Evolutionary conservation across 2,888 invertebrate genomes (phyloP).

Genomic region (Pammene fasciana): DNA sequence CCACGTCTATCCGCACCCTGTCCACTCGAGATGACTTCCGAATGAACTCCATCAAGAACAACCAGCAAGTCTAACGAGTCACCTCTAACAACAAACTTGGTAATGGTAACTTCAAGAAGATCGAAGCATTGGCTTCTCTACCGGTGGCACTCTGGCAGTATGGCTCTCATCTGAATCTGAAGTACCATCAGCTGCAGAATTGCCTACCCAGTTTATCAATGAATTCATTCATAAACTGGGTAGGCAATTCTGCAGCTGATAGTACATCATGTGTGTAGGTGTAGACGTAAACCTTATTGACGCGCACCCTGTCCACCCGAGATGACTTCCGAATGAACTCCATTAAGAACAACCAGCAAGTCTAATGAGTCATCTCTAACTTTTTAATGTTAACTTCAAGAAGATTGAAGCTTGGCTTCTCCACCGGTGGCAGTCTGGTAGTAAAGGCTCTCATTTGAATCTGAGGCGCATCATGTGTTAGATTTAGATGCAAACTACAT

Average conservation of each 20-base stretch:
- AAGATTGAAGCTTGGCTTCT: not conserved
- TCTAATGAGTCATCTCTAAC: not conserved
- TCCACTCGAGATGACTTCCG: conserved; percentile 41
- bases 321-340: conserved; percentile 41
- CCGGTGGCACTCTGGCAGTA: no score
- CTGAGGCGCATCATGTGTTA: no score
- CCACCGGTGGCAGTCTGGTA: no score
- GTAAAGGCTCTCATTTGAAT: no score
- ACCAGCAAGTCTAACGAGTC: not conserved
- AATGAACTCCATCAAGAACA: conserved; percentile 26
- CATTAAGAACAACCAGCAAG: not conserved
- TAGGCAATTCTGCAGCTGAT: no score
- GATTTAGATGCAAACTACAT: conserved; percentile 31
- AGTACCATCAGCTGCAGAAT: no score
- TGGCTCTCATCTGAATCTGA: no score
- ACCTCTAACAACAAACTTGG: not conserved
- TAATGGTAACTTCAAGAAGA: not conserved
- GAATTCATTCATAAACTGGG: no score
- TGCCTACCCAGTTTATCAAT: no score
- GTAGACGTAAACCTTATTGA: conserved; percentile 37
- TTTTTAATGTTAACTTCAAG: not conserved
- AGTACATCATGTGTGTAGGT: no score
- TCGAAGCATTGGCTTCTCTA: not conserved
- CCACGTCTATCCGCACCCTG: conserved; percentile 36
- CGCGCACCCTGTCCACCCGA: conserved; percentile 38